Evolutionary conservation across 2,888 invertebrate species (phyloP), one percentile per base, ranked within the genome.

Genomic region (Omphaloscelis lunosa): DNA sequence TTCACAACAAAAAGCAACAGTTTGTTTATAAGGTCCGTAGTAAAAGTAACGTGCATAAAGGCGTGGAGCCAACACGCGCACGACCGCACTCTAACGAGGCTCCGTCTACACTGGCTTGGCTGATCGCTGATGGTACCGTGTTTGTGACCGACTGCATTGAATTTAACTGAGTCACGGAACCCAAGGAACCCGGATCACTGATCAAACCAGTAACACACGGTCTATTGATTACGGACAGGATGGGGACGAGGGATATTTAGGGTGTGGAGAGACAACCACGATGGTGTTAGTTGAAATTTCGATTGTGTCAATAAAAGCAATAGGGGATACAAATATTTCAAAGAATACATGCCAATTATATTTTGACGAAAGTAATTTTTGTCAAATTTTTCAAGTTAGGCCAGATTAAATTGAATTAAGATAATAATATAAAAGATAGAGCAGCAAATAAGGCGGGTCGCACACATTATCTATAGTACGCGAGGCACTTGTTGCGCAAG

Each of bases 401-500:
- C 27, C 34, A 70, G 45, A 62, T 59, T 72, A 73, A 72, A 77
- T 72, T 77, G 66, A 75, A 68, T 85, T 77, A 76, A 79, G 88
- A 90, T 90, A 82, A 86, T 63, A 76, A 77, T 77, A 85, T 90
- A 88, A 89, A 89, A 90, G 90, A 93, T 91, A 90, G 83, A 89
- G 81, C 82, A 82, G 83, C 79, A 85, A 88, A 90, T 77, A 63
- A 87, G 88, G 88, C 90, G 89, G 90, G 89, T 89, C 89, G 84
- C 84, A 84, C 85, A 88, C 88, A 45, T 53, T 94, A 93, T 88
- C 89, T 86, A 74, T 93, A 91, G 89, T 90, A 89, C 88, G 82
- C 88, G 88, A 91, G 90, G 85, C 93, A 94, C 93, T 95, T 94
- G 94, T 96, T 96, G 94, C 95, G 95, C 94, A 95, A 96, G 93